These are phyloP conservation scores for Phortica okadai DNA, from an alignment of 2,888 invertebrate genomes.

Conservation along the genomic window DNA sequence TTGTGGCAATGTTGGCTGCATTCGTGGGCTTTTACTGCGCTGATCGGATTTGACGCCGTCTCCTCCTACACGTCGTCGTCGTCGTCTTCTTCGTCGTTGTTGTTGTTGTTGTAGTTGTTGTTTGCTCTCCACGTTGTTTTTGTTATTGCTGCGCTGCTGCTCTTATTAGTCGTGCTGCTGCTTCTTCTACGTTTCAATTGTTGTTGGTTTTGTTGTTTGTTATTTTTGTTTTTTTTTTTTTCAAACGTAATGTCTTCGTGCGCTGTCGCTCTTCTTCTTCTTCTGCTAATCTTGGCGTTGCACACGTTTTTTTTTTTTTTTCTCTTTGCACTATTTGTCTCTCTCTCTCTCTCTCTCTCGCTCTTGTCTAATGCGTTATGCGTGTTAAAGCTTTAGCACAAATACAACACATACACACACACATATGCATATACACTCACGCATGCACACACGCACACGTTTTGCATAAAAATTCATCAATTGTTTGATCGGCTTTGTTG, in stretches of 20 bases:
- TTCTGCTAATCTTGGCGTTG: no score
- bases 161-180: not conserved
- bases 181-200: not conserved
- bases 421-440: slow-evolving; percentile 28
- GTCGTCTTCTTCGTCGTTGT: no score
- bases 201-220: no score
- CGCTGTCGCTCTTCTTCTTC: no score
- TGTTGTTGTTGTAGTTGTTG: slow-evolving; percentile 39
- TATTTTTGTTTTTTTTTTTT: slow-evolving; percentile 49
- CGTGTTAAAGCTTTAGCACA: not conserved
- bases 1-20: slow-evolving; percentile 88
- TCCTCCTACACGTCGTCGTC: not conserved
- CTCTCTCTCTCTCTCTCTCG: no score
- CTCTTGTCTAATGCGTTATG: not conserved
- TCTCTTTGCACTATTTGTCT: no score
- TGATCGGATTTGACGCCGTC: slow-evolving; percentile 32
- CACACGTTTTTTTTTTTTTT: no score
- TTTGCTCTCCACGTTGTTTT: slow-evolving; percentile 14
- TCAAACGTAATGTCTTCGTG: slow-evolving; percentile 43
- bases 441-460: no score
- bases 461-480: no score
- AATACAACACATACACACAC: slow-evolving; percentile 13
- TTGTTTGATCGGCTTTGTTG: no score
- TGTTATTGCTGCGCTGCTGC: slow-evolving; percentile 14
- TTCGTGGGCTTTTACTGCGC: slow-evolving; percentile 77